These are phyloP conservation scores for Ammodytes dubius DNA, from an alignment of 2,113 vertebrate genomes.

Conservation along the genomic window DNA sequence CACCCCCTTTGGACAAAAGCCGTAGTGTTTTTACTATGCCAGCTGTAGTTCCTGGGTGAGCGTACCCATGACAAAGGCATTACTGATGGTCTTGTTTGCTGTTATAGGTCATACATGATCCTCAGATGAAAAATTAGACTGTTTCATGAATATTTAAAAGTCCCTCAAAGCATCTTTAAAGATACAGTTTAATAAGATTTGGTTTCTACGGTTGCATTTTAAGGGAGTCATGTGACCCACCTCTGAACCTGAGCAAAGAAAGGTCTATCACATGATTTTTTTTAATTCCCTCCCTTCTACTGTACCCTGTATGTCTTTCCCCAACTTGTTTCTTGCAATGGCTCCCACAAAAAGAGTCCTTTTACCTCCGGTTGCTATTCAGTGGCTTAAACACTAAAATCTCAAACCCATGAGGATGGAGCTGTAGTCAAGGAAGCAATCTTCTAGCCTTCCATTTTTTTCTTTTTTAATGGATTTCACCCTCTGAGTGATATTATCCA, in stretches of 20 bases:
- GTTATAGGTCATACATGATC: no score
- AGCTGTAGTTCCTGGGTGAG: no score
- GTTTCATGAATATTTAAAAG: no score
- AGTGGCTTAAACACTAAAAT: slow-evolving; percentile 41
- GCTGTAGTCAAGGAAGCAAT: slow-evolving; percentile 26
- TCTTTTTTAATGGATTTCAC: slow-evolving; percentile 46
- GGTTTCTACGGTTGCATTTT: background rate
- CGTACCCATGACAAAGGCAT: no score
- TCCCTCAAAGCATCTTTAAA: background rate
- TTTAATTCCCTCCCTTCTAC: background rate
- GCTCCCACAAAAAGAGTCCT: background rate
- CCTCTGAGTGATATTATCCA: slow-evolving; percentile 44
- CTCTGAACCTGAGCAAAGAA: background rate
- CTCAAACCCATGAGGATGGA: slow-evolving; percentile 6
- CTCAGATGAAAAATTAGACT: no score
- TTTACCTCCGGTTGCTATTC: slow-evolving; percentile 45
- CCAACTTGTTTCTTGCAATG: slow-evolving; percentile 19
- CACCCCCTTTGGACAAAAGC: no score
- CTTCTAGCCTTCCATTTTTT: slow-evolving; percentile 3
- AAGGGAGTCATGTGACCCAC: background rate
- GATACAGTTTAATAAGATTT: background rate
- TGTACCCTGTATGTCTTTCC: background rate
- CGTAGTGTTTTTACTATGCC: no score
- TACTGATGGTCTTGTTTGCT: no score
- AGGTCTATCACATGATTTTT: background rate